Evolutionary conservation across 2,113 vertebrate species (phyloP).

Genomic region (Chaetodon auriga): DNA sequence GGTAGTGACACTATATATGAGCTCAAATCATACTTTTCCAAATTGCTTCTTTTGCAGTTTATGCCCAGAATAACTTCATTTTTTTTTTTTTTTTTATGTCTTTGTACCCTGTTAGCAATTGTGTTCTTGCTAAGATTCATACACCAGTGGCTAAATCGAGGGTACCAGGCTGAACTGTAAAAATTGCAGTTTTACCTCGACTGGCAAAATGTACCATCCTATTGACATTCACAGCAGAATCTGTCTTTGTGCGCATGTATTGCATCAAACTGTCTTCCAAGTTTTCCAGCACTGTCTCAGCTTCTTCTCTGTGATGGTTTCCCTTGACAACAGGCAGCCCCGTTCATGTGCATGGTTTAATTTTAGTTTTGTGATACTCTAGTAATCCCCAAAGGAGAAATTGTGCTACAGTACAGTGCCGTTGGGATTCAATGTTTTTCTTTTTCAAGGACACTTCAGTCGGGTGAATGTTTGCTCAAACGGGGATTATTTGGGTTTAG

Average conservation of each 20-base stretch:
- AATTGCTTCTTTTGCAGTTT: background rate
- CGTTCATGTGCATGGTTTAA: conserved; percentile 41
- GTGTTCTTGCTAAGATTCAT: background rate
- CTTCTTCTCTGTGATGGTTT: conserved; percentile 2
- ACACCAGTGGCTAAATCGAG: background rate
- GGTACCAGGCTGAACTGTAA: background rate
- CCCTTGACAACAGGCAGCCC: conserved; percentile 3
- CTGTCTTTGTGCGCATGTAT: background rate
- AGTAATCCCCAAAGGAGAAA: conserved; percentile 53
- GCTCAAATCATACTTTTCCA: background rate
- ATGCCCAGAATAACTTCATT: background rate
- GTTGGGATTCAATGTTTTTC: conserved; percentile 35
- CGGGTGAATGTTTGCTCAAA: conserved; percentile 60
- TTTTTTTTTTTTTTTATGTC: background rate
- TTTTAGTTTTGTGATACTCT: conserved; percentile 50
- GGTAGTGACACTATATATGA: background rate
- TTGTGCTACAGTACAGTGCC: conserved; percentile 27
- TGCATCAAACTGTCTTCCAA: background rate
- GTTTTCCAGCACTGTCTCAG: background rate
- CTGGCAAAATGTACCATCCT: background rate
- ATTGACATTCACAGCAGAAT: background rate
- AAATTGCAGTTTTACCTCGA: background rate
- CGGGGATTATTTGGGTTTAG: conserved; percentile 65
- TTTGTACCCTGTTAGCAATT: background rate
- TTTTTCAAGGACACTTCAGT: conserved; percentile 60